Base-by-base conservation (phyloP, 2,113 vertebrate genomes). In the Gymnobelideus leadbeateri region DNA sequence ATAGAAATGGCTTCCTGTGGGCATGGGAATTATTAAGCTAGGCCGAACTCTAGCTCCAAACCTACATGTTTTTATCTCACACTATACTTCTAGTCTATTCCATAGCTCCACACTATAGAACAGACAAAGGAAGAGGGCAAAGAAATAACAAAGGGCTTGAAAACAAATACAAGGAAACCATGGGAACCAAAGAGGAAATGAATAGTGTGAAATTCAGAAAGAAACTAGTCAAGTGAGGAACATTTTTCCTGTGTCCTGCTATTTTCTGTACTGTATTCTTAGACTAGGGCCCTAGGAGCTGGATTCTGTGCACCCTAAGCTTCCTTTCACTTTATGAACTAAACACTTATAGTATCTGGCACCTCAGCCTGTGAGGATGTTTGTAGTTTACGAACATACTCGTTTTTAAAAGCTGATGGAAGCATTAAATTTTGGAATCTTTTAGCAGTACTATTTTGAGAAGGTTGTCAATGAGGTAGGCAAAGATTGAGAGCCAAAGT, bases 41-140 rank as follows among this genome's bases (percentile, higher is more conserved):
- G 92, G 93, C 51, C 52, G 52, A 84, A 53, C 37, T 93, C 91
- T 84, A 53, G 68, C 37, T 28, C 61, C 61, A 68, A 68, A 68
- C 31, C 61, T 37, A 68, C 95, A 96, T 98, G 95, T 98, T 98
- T 98, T 98, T 96, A 90, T 97, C 68, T 94, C 1, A 0, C 92
- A 49, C 61, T 92, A 52, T 31, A 12, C 51, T 96, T 97, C 91
- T 93, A 91, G 53, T 53, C 89, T 50, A 46, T 89, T 52, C 96
- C 95, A 53, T 92, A 92, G 95, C 94, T 98, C 89, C 61, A 95
- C 49, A 0, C 94, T 97, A 94, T 57, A 92, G 94, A 97, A 97
- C 97, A 98, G 97, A 31, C 96, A 96, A 97, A 98, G 98, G 98
- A 98, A 98, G 94, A 98, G 97, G 91, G 55, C 96, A 98, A 98